Evolutionary conservation across 2,888 invertebrate species (phyloP).

Genomic region (Aleiodes alternator): DNA sequence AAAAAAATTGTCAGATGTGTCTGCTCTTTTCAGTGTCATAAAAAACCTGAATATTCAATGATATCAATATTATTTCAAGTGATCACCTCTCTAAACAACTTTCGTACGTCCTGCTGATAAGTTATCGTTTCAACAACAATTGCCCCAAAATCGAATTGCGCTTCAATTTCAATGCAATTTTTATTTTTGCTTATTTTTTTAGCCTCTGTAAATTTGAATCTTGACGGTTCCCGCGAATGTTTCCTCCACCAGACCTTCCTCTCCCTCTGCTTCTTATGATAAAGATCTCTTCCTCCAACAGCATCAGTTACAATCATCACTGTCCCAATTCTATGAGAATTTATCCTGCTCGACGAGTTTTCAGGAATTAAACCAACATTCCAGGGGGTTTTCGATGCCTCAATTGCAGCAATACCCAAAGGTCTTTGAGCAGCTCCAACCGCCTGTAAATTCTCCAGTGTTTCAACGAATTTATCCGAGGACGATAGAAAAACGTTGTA

Average conservation of each 20-base stretch:
- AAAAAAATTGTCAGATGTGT: too few relatives aligned
- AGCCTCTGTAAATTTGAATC: constrained; percentile 81
- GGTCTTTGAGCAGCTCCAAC: constrained; percentile 58
- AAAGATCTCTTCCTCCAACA: constrained; percentile 79
- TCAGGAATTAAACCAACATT: constrained; percentile 56
- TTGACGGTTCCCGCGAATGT: constrained; percentile 80
- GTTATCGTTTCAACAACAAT: constrained; percentile 81
- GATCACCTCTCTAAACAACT: constrained; percentile 59
- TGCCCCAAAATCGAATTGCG: constrained; percentile 81
- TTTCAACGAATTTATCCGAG: constrained; percentile 57
- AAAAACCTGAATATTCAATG: too few relatives aligned
- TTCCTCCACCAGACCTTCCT: constrained; percentile 92
- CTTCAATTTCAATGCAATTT: constrained; percentile 80
- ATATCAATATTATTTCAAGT: constrained; percentile 4
- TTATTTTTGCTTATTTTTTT: constrained; percentile 70
- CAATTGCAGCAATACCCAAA: constrained; percentile 65
- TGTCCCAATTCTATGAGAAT: constrained; percentile 62
- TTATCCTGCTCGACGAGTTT: constrained; percentile 36
- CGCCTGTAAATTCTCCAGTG: constrained; percentile 56
- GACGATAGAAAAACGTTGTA: constrained; percentile 75
- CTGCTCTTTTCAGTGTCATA: too few relatives aligned
- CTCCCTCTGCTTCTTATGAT: constrained; percentile 86
- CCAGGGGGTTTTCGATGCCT: constrained; percentile 61
- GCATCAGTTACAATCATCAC: constrained; percentile 61
- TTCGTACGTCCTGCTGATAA: constrained; percentile 61